Base-by-base conservation (phyloP, 64 coral and sea anemone species). In the Montipora efflorescens region DNA sequence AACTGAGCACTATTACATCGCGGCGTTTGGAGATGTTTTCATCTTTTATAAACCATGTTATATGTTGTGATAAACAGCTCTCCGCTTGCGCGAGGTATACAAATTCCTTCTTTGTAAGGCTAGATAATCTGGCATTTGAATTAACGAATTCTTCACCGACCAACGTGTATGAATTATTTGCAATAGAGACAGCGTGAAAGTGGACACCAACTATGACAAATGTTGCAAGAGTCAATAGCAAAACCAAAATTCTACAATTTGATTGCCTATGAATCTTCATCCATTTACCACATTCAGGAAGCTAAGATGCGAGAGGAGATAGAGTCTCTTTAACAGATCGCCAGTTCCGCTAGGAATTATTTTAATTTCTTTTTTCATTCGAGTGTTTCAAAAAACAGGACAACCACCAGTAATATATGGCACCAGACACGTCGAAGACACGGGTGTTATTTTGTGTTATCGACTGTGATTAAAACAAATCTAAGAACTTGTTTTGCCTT, bases 21-120 rank as follows among this genome's bases (percentile, higher is more conserved):
- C 96, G 87, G 7, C 93, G 87, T 80, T 79, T 58, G 19, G 75
- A 19, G 10, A 83, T 74, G 47, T 25, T 79, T n/a, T 86, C 96
- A 59, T 89, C 36, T 47, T 77, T 80, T 59, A 77, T 45, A 66
- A 87, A 23, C 16, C 87, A 85, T 20, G 88, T 77, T 51, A 95
- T 71, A 85, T 90, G 74, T 74, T 79, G 69, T 28, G 96, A 87
- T 7, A 98, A 84, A 75, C 96, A 98, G 47, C 89, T 85, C 59
- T 98, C 89, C 9, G 96, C 84, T 92, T 98, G 96, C 46, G 95
- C 78, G 53, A 98, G 53, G 55, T 98, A 98, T 10, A 95, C 79
- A 76, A 98, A 92, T 4, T 52, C 59, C 23, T 95, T 92, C 19
- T 2, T 45, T 89, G 11, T 12, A 20, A 23, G 8, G 50, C 20